Base-by-base conservation (phyloP, 2,113 vertebrate genomes). In the Caranx melampygus region DNA sequence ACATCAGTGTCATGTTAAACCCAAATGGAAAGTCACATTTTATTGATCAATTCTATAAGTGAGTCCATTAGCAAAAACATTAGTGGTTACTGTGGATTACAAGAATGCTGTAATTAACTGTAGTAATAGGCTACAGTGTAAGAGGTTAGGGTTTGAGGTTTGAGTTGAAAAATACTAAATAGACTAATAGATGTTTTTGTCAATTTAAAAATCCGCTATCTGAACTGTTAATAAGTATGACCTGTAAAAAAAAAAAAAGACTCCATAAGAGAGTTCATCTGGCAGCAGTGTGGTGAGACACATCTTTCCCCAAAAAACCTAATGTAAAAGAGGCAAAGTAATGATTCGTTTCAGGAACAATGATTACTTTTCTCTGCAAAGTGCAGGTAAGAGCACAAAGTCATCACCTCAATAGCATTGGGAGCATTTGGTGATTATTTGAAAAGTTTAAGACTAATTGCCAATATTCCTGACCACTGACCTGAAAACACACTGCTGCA, bases 401-500 rank as follows among this genome's bases (percentile, higher is more conserved):
- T 52, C 81, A 80, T 78, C 80, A 62, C 69, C 67, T 70, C 52
- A 66, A 52, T 51, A 9, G 52, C 61, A 61, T 60, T 64, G 81
- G 78, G 80, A 84, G 42, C 47, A 37, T 79, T 84, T n/a, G 26
- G 55, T 78, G 64, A 88, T 87, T 78, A 64, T 71, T 80, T 82
- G 21, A 60, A 71, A 76, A 44, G 71, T 57, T 33, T 66, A 47
- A 75, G 66, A 45, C 75, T 88, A 87, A 89, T 84, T 89, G 79
- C 79, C 13, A 86, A 79, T 72, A 78, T 75, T 70, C 47, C 75
- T 82, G 81, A 59, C 63, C 20, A 20, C 54, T 88, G 85, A 90
- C 84, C 88, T 79, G 73, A 89, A 89, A 91, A 85, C 20, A 83
- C 81, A 79, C 74, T 74, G 63, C 58, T 66, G 52, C 3, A 26